Evolutionary conservation across 2,888 invertebrate species (phyloP).

Genomic region (Andrena marginata): DNA sequence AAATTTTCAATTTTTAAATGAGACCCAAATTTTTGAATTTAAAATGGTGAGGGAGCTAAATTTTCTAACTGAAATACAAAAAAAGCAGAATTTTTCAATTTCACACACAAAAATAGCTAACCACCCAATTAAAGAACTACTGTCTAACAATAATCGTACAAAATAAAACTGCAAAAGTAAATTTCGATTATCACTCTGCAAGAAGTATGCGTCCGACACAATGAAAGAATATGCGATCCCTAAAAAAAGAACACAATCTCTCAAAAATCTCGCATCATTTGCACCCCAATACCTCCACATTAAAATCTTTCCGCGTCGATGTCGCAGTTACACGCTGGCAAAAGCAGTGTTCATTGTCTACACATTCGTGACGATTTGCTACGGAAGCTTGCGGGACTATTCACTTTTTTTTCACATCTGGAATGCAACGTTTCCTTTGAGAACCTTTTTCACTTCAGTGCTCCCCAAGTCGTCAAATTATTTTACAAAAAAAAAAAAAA

Average conservation of each 20-base stretch:
- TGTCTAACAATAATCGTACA: background rate
- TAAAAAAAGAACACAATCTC: slow-evolving; percentile 24
- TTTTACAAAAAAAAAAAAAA: background rate
- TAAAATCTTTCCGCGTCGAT: background rate
- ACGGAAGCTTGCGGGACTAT: slow-evolving; percentile 22
- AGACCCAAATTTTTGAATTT: too few relatives aligned
- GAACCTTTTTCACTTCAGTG: background rate
- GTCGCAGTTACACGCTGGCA: slow-evolving; percentile 19
- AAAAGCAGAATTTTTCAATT: too few relatives aligned
- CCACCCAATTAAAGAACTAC: background rate
- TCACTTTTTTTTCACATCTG: slow-evolving; percentile 12
- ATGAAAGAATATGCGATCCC: slow-evolving; percentile 1
- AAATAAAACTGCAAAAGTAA: background rate
- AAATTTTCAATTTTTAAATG: too few relatives aligned
- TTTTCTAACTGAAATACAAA: too few relatives aligned
- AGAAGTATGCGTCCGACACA: background rate
- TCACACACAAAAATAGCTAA: background rate
- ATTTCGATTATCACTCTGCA: background rate
- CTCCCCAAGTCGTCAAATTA: background rate
- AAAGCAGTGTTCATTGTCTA: slow-evolving; percentile 11
- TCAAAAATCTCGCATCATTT: background rate
- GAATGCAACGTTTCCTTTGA: slow-evolving; percentile 42
- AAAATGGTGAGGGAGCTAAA: too few relatives aligned
- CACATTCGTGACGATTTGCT: slow-evolving; percentile 20
- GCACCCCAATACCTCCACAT: background rate